These are phyloP conservation scores for Monochamus alternatus DNA, from an alignment of 2,888 invertebrate genomes.

Conservation along the genomic window DNA sequence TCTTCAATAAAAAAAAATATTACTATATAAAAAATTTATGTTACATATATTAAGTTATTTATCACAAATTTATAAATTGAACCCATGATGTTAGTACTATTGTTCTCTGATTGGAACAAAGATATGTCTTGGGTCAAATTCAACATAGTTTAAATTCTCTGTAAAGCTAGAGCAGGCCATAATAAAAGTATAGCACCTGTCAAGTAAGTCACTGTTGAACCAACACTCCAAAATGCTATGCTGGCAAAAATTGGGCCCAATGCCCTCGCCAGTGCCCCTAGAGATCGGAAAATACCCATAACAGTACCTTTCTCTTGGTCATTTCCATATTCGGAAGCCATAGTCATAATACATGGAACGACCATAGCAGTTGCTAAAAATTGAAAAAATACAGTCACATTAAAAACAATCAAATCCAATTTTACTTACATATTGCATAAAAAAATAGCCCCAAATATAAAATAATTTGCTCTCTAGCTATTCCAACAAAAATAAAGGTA, in stretches of 20 bases:
- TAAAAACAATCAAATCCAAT: conserved; percentile 31
- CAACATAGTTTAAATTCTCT: conserved; percentile 18
- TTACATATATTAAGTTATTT: too few relatives aligned
- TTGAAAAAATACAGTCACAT: conserved; percentile 30
- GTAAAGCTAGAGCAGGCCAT: conserved; percentile 80
- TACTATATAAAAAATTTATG: too few relatives aligned
- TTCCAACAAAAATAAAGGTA: conserved; percentile 88
- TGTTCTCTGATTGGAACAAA: too few relatives aligned
- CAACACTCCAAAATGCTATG: conserved; percentile 93
- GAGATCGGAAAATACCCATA: conserved; percentile 93
- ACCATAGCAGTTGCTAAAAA: conserved; percentile 89
- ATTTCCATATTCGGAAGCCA: conserved; percentile 89
- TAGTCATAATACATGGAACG: conserved; percentile 94
- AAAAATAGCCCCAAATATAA: conserved; percentile 89
- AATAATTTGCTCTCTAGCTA: conserved; percentile 76
- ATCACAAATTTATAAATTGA: too few relatives aligned
- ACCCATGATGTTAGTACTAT: too few relatives aligned
- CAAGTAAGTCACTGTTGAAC: conserved; percentile 87
- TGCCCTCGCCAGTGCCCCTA: conserved; percentile 95
- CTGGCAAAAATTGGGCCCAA: conserved; percentile 93
- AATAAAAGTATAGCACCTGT: conserved; percentile 84
- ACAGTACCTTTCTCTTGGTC: conserved; percentile 91
- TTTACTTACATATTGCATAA: conserved; percentile 90
- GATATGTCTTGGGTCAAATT: too few relatives aligned
- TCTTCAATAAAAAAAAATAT: too few relatives aligned